Conservation (phyloP, 2,797 vertebrate species). For the Aselliscus stoliczkanus region DNA sequence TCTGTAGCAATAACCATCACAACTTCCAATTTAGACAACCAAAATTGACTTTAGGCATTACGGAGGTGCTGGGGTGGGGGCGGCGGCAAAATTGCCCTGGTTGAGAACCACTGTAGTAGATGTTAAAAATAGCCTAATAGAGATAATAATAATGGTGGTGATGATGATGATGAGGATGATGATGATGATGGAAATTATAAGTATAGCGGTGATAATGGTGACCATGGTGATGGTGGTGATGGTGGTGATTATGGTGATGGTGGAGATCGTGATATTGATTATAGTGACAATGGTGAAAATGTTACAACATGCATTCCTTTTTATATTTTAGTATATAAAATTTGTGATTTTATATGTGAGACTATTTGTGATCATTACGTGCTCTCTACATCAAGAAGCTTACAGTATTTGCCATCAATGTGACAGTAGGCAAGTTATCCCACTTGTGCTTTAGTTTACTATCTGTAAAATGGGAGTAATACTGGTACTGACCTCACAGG, state of each 20-base stretch:
- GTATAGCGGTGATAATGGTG: not conserved
- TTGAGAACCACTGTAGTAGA: not conserved
- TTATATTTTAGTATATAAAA: not conserved
- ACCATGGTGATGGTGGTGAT: not conserved
- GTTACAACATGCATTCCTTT: not conserved
- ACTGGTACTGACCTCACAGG: not conserved
- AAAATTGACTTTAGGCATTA: not conserved
- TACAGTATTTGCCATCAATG: not conserved
- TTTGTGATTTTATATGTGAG: no score
- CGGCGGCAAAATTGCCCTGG: not conserved
- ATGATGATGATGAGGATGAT: not conserved
- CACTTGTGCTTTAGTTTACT: not conserved
- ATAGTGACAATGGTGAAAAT: no score
- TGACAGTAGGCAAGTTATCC: not conserved
- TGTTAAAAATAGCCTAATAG: not conserved
- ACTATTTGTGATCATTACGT: not conserved
- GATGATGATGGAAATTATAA: no score
- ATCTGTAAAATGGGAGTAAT: not conserved
- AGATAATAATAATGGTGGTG: not conserved
- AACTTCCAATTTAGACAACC: not conserved
- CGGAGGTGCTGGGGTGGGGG: not conserved
- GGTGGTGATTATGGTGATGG: no score
- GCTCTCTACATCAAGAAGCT: not conserved
- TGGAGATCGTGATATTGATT: not conserved
- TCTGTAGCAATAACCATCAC: not conserved